Evolutionary conservation across 2,888 invertebrate genomes (phyloP).

Genomic region (Drosophila mimica): DNA sequence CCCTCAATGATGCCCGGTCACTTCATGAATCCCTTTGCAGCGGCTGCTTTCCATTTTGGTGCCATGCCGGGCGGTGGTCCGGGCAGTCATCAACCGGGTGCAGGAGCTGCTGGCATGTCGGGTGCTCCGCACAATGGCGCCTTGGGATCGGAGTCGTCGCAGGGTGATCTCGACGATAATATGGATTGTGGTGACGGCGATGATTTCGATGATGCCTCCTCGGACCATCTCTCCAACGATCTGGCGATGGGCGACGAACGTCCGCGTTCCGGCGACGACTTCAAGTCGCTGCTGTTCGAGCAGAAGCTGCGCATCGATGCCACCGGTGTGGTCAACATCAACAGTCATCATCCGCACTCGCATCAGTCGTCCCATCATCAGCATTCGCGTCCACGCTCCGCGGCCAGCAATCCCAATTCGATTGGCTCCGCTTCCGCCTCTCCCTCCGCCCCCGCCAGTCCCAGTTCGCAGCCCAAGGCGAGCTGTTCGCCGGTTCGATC

Average conservation of each 20-base stretch:
- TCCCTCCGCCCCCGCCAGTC: slow-evolving; percentile 81
- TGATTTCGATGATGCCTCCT: slow-evolving; percentile 83
- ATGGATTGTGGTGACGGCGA: slow-evolving; percentile 85
- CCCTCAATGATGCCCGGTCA: slow-evolving; percentile 86
- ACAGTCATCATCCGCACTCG: slow-evolving; percentile 38
- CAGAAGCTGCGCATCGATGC: slow-evolving; percentile 84
- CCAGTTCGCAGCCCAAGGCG: slow-evolving; percentile 63
- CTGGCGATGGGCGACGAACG: slow-evolving; percentile 74
- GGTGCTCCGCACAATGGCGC: slow-evolving; percentile 78
- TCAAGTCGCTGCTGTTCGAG: slow-evolving; percentile 84
- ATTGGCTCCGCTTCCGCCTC: slow-evolving; percentile 74
- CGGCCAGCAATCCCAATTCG: slow-evolving; percentile 77
- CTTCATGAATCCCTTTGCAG: slow-evolving; percentile 85
- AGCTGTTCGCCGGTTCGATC: slow-evolving; percentile 84
- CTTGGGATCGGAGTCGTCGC: slow-evolving; percentile 84
- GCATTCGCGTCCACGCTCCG: slow-evolving; percentile 67
- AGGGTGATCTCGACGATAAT: slow-evolving; percentile 84
- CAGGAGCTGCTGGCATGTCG: slow-evolving; percentile 40
- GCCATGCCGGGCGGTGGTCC: slow-evolving; percentile 77
- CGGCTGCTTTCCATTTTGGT: slow-evolving; percentile 84
- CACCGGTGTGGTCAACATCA: slow-evolving; percentile 75
- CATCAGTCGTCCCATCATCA: neutral
- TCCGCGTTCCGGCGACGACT: slow-evolving; percentile 83
- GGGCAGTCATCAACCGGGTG: slow-evolving; percentile 31
- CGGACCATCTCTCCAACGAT: slow-evolving; percentile 84